Conservation (phyloP, 1,140 invertebrate species). For the Trichogramma pretiosum region DNA sequence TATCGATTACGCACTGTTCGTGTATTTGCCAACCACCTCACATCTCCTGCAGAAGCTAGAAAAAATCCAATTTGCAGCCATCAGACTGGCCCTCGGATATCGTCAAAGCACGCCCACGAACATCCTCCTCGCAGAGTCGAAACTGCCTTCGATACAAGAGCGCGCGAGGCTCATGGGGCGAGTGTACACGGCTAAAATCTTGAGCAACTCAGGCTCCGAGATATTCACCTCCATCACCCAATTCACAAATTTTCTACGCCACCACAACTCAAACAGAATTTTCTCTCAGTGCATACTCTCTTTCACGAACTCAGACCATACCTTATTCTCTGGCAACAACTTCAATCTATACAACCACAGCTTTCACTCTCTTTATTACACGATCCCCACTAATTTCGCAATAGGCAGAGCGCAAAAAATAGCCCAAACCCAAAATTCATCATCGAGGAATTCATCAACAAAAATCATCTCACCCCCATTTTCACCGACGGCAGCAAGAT, state of each 20-base stretch:
- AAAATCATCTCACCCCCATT: too few species aligned
- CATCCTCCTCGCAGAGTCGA: conserved; percentile 15
- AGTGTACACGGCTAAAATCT: not conserved
- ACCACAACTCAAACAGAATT: not conserved
- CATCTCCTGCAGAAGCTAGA: not conserved
- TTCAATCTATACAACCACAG: too few species aligned
- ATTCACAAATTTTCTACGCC: not conserved
- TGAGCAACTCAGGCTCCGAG: not conserved
- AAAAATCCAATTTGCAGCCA: too few species aligned
- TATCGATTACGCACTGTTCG: not conserved
- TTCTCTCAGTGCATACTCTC: too few species aligned
- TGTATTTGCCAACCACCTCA: not conserved
- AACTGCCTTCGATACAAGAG: too few species aligned
- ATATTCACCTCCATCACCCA: not conserved
- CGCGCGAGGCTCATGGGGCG: too few species aligned
- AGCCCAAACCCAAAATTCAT: not conserved
- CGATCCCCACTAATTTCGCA: not conserved
- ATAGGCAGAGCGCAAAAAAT: not conserved
- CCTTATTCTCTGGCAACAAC: too few species aligned
- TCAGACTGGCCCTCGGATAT: conserved; percentile 12
- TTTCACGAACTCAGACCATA: too few species aligned
- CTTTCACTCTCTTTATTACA: not conserved
- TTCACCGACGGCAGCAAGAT: conserved; percentile 1
- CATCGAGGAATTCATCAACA: not conserved
- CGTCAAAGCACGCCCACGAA: conserved; percentile 14